phyloP scores from a whole-genome alignment of 2,797 vertebrate species.

The Protosalanx chinensis region DNA sequence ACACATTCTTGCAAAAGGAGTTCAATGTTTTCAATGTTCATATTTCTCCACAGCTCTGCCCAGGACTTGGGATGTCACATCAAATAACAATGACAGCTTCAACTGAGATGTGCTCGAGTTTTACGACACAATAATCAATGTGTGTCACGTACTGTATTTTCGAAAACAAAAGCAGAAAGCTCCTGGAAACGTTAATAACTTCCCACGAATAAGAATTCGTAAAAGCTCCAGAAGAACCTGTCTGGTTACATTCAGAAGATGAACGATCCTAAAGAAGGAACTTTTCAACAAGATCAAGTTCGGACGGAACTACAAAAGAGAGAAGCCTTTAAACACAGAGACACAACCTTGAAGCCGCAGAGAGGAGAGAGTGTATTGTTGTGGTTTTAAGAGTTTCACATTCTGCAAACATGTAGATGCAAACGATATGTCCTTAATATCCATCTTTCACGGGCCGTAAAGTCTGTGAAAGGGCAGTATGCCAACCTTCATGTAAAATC shows the following conservation, averaged over 20 bases:
- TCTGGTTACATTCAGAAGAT: slow-evolving; percentile 64
- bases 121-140: neutral
- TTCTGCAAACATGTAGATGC: neutral
- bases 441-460: neutral
- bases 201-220: too few relatives aligned
- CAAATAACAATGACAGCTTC: slow-evolving; percentile 4
- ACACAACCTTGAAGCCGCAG: too few relatives aligned
- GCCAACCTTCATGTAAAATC: neutral
- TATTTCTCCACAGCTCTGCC: slow-evolving; percentile 62
- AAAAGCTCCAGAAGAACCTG: slow-evolving; percentile 59
- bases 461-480: neutral
- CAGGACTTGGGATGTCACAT: slow-evolving; percentile 24
- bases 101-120: neutral
- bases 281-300: too few relatives aligned
- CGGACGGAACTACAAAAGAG: too few relatives aligned
- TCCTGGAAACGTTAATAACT: too few relatives aligned
- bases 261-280: neutral
- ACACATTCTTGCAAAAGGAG: slow-evolving; percentile 68
- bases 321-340: too few relatives aligned
- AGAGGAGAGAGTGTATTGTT: neutral
- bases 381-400: neutral
- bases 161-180: too few relatives aligned
- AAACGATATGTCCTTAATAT: neutral
- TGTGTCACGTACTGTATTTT: too few relatives aligned
- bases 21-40: slow-evolving; percentile 54